Evolutionary conservation across 2,888 invertebrate genomes (phyloP), one percentile per base, ranked within the genome.

Genomic region (Heliconius cydno): DNA sequence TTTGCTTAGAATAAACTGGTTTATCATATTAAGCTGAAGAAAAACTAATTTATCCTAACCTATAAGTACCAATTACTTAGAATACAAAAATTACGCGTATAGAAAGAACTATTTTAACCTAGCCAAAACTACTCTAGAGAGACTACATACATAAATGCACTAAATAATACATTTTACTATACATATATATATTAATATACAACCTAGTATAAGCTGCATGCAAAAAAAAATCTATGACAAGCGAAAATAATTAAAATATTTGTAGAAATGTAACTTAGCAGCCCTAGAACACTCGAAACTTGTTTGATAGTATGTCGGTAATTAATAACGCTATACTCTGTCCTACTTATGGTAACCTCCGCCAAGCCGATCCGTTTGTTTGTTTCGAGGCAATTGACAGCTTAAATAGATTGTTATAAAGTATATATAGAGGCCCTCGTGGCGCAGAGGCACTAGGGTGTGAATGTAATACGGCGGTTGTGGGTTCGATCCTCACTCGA

Each of bases 241-340:
- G 15, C 46, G 1, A 10, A 65, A 65, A 75, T 75, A 19, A 63
- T 52, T n/a, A 60, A 34, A 73, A 60, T 38, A 73, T 60, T 25
- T 19, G 2, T 19, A 9, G 34, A 25, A n/a, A 41, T 25, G 13
- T 25, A 19, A 57, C 60, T 15, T 34, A 73, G 7, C 73, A 80
- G 80, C 80, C 81, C 78, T 70, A 41, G 77, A 81, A 77, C 70
- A 71, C 28, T 28, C 75, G 19, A 83, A 85, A 84, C 84, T 84
- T 81, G 85, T 85, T 85, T 78, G 81, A 80, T 82, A 83, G 84
- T 85, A 79, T 86, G 85, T 84, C 84, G 84, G 86, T 87, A 85
- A 87, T 87, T 87, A 86, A 87, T 86, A 85, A 84, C 85, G 83
- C 84, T 82, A 82, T 83, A 84, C 84, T 82, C 80, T 85, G 87